A percentile compares a stretch with the other conserved stretches of the same genome.
Evolutionary conservation across 2,113 vertebrate genomes (phyloP).

Genomic region (Oxyruncus cristatus): DNA sequence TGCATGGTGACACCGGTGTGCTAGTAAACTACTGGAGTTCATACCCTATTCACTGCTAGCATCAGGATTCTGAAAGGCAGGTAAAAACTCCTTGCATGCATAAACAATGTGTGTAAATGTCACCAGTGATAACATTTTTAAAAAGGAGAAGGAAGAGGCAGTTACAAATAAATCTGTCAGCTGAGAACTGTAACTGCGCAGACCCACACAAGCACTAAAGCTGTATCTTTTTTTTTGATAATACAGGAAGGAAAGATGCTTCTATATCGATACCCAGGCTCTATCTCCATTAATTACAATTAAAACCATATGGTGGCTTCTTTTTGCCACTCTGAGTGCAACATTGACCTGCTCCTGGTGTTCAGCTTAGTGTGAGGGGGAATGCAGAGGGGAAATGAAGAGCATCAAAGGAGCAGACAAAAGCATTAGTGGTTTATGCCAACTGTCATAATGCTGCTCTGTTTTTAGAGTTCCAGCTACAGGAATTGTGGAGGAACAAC

Average conservation of each 20-base stretch:
- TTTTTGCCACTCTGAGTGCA: not conserved
- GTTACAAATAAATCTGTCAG: constrained; percentile 42
- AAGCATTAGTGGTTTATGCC: not conserved
- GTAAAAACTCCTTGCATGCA: constrained; percentile 63
- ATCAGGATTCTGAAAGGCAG: constrained; percentile 61
- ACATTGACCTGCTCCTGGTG: not conserved
- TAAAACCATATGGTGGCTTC: not conserved
- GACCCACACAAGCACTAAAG: not conserved
- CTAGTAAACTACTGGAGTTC: constrained; percentile 74
- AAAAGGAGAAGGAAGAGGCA: constrained; percentile 19
- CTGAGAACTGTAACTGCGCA: not conserved
- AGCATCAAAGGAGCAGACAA: not conserved
- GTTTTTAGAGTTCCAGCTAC: not conserved
- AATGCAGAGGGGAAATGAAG: not conserved
- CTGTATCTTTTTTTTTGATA: not conserved
- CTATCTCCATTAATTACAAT: not conserved
- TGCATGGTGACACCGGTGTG: constrained; percentile 74
- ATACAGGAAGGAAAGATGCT: not conserved
- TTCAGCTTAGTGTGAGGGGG: not conserved
- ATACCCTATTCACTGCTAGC: constrained; percentile 54
- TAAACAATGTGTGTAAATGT: constrained; percentile 65
- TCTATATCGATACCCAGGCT: not conserved
- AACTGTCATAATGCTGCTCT: not conserved
- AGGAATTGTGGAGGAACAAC: not conserved
- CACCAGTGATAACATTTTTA: constrained; percentile 23